phyloP scores from a whole-genome alignment of 2,797 vertebrate species.

The Arremon brunneinucha region DNA sequence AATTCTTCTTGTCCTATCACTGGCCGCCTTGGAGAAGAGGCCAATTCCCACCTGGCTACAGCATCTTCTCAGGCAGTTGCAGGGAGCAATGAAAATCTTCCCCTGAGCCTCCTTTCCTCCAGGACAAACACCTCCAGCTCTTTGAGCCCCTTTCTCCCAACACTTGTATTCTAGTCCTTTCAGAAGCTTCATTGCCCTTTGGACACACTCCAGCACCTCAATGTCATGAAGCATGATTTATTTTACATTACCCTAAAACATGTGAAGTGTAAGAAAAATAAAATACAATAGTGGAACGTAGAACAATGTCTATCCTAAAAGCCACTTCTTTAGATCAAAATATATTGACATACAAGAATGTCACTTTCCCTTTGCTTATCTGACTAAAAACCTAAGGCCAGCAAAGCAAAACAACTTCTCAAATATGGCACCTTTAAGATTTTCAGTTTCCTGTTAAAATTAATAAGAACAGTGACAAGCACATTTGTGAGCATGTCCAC shows the following conservation, averaged over 20 bases:
- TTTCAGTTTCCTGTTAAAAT: neutral
- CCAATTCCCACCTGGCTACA: no score
- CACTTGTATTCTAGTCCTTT: neutral
- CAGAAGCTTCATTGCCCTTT: neutral
- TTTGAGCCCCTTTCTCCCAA: neutral
- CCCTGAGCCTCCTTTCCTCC: neutral
- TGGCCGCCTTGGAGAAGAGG: neutral
- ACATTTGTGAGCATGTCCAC: fast-evolving
- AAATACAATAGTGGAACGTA: neutral
- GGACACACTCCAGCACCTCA: neutral
- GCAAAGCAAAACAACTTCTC: neutral
- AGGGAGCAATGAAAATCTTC: no score
- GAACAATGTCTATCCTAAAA: neutral
- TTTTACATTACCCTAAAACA: neutral
- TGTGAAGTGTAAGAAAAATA: neutral
- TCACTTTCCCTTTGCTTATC: neutral
- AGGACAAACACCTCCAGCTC: neutral
- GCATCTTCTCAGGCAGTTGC: neutral
- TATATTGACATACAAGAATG: neutral
- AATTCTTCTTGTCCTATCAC: neutral
- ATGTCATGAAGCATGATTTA: neutral
- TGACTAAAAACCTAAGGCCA: neutral
- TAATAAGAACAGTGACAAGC: neutral
- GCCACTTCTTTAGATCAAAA: neutral
- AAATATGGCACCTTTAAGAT: neutral